Base-by-base conservation (phyloP, 2,888 invertebrate genomes). In the Phoronis australis region DNA sequence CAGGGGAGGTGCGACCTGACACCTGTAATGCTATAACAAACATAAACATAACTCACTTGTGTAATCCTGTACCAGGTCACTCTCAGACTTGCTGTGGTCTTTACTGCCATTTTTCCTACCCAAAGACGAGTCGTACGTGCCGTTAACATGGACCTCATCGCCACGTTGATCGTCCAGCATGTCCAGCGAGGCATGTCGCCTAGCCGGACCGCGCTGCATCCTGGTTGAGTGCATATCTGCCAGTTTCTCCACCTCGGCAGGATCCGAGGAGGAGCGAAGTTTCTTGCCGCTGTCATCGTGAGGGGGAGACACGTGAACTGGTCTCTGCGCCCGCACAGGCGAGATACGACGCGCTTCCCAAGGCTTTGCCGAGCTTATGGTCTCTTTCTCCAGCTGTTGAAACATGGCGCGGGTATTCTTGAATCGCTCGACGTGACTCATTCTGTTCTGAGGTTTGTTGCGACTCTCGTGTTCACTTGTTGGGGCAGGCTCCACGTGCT, bases 311-410 rank as follows among this genome's bases (percentile, higher is more conserved):
- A 31, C 31, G n/a, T n/a, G n/a, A n/a, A n/a, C n/a, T n/a, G n/a
- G n/a, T n/a, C n/a, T n/a, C n/a, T n/a, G n/a, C 9, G 31, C 31
- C 31, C 31, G 9, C 9, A 12, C 38, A 18, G 45, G 45, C 12
- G 45, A 45, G 23, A 6, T 23, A 22, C 15, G 23, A 37, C 37
- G 37, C 18, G n/a, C 15, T 15, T 38, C 37, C 5, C 4, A 9
- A 20, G 23, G 48, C 49, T 5, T 23, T 22, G 3, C 45, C 24
- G n/a, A 31, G 31, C 15, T 54, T 26, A n/a, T 57, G 1, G 50
- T 64, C 44, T 71, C 64, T 37, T 71, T 68, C 48, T 73, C 73
- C 61, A 76, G 61, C n/a, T 66, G 55, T n/a, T 71, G 72, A 54
- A 75, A 75, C 39, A 75, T 55, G 4, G 70, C 71, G 15, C 72